Conservation (phyloP, 2,113 vertebrate species). For the Ceyx melanurus region DNA sequence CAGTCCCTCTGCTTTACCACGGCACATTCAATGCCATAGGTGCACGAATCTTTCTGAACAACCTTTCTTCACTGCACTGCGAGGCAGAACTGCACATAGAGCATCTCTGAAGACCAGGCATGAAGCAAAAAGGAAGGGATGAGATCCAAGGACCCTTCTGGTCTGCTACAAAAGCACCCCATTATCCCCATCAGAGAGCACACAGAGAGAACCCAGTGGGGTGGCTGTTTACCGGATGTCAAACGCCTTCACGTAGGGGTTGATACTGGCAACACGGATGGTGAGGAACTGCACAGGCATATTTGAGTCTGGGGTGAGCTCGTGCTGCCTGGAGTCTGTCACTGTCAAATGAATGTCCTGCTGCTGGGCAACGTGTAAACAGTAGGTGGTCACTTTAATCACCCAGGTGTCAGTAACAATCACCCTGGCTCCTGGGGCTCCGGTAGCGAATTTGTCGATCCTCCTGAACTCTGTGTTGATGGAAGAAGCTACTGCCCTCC, state of each 20-base stretch:
- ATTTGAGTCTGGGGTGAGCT: slow-evolving; percentile 83
- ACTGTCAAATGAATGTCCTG: slow-evolving; percentile 87
- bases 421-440: slow-evolving; percentile 84
- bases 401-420: slow-evolving; percentile 94
- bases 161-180: not conserved
- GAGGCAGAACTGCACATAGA: not conserved
- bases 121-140: not conserved
- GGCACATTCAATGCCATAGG: not conserved
- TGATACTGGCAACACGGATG: slow-evolving; percentile 83
- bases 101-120: not conserved
- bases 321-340: slow-evolving; percentile 86
- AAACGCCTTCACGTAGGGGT: slow-evolving; percentile 80
- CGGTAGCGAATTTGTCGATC: slow-evolving; percentile 93
- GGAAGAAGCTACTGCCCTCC: slow-evolving; percentile 84
- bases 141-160: not conserved
- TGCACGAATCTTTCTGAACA: not conserved
- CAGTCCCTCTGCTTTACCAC: not conserved
- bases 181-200: not conserved
- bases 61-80: not conserved
- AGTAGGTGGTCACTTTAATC: slow-evolving; percentile 89
- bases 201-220: not conserved
- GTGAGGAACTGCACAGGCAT: slow-evolving; percentile 90
- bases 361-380: slow-evolving; percentile 84
- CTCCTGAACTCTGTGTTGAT: slow-evolving; percentile 90
- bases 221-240: slow-evolving; percentile 82